Base-by-base conservation (phyloP, 2,113 vertebrate species). In the Tragelaphus strepsiceros region DNA sequence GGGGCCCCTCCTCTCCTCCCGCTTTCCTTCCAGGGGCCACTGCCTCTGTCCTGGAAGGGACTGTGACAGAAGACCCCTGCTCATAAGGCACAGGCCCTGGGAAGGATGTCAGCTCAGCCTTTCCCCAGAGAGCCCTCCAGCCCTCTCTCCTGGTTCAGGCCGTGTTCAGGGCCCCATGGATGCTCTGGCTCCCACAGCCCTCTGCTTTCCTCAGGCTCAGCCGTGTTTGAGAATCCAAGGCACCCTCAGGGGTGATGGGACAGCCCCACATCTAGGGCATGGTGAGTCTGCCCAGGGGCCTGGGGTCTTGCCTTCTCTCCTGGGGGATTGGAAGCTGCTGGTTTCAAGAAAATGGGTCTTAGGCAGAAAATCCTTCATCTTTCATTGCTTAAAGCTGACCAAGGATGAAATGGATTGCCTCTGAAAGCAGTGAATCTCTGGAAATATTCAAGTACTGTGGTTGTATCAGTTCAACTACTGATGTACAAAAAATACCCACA, bases 211-310 rank as follows among this genome's bases (percentile, higher is more conserved):
- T 6, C 67, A 99, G 99, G 99, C 98, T 95, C 98, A 85, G 67
- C 99, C 98, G 71, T 99, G 99, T 86, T 98, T 99, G 96, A 98
- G 39, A 91, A 90, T 99, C 59, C 98, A 99, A 96, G 99, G 98
- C n/a, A 96, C 87, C 1, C 78, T 99, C 32, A 84, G 95, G 26
- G 95, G 32, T 92, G 94, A 97, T 0, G 51, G 87, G 89, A 97
- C 96, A 26, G 6, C 89, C 15, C 59, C 39, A 5, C 96, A 81
- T 46, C 97, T 54, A 16, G 95, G 97, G 30, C 97, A 98, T 28
- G 98, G 99, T 99, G 97, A 82, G 96, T 82, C 22, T 98, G 21
- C 43, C 17, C 94, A 17, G 11, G 1, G 12, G 26, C 71, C 64
- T 96, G 39, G 51, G 54, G 24, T 89, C 91, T 90, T 49, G 28